Evolutionary conservation across 2,113 vertebrate species (phyloP), one percentile per base, ranked within the genome.

Genomic region (Galbula dea): DNA sequence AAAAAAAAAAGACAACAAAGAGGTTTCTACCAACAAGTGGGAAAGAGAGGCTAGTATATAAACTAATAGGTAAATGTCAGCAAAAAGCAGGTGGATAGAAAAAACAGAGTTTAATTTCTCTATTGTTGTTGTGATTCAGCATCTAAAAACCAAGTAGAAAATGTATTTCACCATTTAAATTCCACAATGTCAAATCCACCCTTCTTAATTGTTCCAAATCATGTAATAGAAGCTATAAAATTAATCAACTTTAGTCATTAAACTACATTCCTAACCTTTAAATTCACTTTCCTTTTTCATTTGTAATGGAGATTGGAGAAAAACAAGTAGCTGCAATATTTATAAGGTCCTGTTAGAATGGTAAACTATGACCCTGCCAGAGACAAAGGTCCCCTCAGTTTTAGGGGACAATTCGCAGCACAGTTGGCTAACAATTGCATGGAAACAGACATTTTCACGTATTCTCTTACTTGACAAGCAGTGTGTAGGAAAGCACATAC

Each of bases 211-310:
- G 39, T 57, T 90, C 20, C 48, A 89, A 57, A 37, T 65, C 48
- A 20, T 86, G 29, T 52, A 94, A 66, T 1, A 73, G 52, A 84
- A 82, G 21, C 36, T 89, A 46, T 32, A 92, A 62, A 88, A 88
- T 43, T 86, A 41, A 83, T 83, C 46, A 74, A 9, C 39, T 92
- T 78, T 4, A 57, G n/a, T 79, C 57, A 76, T n/a, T 67, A 65
- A 88, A 49, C 22, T 45, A 77, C 88, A 88, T 92, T 94, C 84
- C 78, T 89, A 89, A 89, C 69, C 74, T 92, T 79, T 87, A 84
- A 45, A 67, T 86, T 93, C 12, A 24, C 29, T 90, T 91, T 77
- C 48, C n/a, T n/a, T 93, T 78, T 89, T 63, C 29, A 66, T 62
- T 80, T 66, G 22, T 54, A 93, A 79, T 29, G 73, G 41, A 74